Percentiles rank a stretch among this genome's conserved stretches.
Evolutionary conservation across 2,797 vertebrate species (phyloP).

Genomic region (Euphonia xanthogaster): DNA sequence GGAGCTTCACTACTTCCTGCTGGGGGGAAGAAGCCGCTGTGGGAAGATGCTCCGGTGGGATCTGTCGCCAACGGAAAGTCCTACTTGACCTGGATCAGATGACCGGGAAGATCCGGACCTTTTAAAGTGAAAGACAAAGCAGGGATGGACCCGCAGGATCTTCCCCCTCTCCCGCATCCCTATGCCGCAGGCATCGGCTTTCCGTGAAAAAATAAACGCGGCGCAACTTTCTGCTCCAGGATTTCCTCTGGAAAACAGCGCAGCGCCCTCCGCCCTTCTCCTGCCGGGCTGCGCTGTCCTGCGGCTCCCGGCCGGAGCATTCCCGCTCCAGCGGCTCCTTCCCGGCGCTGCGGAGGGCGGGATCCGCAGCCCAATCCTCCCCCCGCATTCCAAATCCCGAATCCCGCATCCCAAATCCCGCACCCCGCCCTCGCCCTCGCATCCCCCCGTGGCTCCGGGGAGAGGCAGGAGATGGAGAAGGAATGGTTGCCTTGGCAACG

Average conservation of each 20-base stretch:
- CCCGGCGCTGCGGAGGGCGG: background rate
- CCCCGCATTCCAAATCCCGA: background rate
- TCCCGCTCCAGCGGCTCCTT: background rate
- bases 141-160: background rate
- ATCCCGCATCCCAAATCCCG: background rate
- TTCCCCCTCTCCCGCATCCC: background rate
- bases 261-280: background rate
- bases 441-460: background rate
- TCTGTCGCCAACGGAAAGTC: background rate
- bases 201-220: background rate
- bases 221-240: background rate
- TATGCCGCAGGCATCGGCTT: background rate
- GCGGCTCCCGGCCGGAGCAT: background rate
- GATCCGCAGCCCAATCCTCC: background rate
- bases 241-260: background rate
- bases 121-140: slow-evolving; percentile 14
- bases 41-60: background rate
- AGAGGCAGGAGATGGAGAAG: background rate
- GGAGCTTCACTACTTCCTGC: background rate
- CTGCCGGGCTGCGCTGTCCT: background rate
- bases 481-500: slow-evolving; percentile 24
- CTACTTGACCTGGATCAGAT: slow-evolving; percentile 19
- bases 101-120: slow-evolving; percentile 1
- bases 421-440: background rate
- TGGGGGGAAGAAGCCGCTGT: fast-evolving